These are phyloP conservation scores for Tetragnatha montana DNA, from an alignment of 2,888 invertebrate species.

Conservation along the genomic window DNA sequence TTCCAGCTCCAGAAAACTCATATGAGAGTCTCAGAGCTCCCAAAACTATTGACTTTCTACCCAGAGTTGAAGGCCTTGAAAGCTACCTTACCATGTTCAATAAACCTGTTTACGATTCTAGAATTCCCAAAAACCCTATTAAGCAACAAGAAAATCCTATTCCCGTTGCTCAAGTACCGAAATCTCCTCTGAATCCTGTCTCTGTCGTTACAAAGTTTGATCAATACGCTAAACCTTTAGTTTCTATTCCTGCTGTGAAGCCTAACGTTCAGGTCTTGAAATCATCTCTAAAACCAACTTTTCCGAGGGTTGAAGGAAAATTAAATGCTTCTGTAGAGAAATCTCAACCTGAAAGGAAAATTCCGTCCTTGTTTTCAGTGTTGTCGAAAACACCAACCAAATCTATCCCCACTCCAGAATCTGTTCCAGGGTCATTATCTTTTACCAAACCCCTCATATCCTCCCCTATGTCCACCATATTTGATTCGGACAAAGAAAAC, in stretches of 20 bases:
- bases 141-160: not conserved
- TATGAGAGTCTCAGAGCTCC: not conserved
- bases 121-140: not conserved
- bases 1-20: not conserved
- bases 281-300: not conserved
- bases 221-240: not conserved
- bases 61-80: not conserved
- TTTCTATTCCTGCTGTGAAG: not conserved
- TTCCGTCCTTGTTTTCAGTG: not conserved
- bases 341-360: not conserved
- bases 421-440: not conserved
- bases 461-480: slow-evolving; percentile 53
- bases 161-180: not conserved
- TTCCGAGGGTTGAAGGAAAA: not conserved
- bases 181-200: not conserved
- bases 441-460: not conserved
- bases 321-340: not conserved
- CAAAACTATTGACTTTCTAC: not conserved
- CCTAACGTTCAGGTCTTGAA: not conserved
- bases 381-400: not conserved
- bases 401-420: not conserved
- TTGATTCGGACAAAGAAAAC: slow-evolving; percentile 38
- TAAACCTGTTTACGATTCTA: not conserved
- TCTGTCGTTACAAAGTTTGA: not conserved
- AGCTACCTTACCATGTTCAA: not conserved